Base-by-base conservation (phyloP, 2,113 vertebrate species). In the Guaruba guarouba region DNA sequence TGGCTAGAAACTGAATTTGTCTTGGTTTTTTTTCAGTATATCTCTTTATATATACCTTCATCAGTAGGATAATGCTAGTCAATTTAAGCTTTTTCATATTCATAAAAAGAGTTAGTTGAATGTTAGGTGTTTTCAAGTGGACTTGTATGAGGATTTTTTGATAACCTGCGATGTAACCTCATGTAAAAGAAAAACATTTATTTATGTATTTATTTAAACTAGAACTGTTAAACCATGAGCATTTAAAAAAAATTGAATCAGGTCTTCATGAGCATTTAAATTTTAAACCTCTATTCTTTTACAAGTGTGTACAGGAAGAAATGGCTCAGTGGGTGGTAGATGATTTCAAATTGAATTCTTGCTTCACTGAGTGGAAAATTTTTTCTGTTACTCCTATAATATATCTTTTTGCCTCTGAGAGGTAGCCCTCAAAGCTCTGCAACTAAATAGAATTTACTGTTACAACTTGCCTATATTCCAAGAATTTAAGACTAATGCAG, bases 81-180 rank as follows among this genome's bases (percentile, higher is more conserved):
- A 75, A 23, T 9, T 31, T 59, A 16, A 23, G 2, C 7, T 68
- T 55, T 67, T 70, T 69, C 68, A 13, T 33, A 11, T 55, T 61
- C 6, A 14, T 89, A n/a, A 68, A 73, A 37, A 2, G 5, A 63
- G 7, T 63, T 82, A 15, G 9, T 73, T 74, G 29, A 49, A 44
- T 7, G 0, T 1, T 77, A 10, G 2, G 5, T 81, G 11, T 83
- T 13, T 77, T n/a, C 49, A 62, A 15, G 3, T 51, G 23, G 24
- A 18, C 15, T 20, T 31, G 5, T 76, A 1, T 70, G 54, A 81
- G 13, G 12, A 67, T 4, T 54, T 24, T 15, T 64, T 39, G 39
- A 27, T 69, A 43, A 57, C 6, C 1, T 73, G 7, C 17, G 5
- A 44, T 61, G 33, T n/a, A 59, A n/a, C 33, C 55, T 63, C 27